Evolutionary conservation across 2,113 vertebrate genomes (phyloP), one percentile per base, ranked within the genome.

Genomic region (Sakesphorus luctuosus): DNA sequence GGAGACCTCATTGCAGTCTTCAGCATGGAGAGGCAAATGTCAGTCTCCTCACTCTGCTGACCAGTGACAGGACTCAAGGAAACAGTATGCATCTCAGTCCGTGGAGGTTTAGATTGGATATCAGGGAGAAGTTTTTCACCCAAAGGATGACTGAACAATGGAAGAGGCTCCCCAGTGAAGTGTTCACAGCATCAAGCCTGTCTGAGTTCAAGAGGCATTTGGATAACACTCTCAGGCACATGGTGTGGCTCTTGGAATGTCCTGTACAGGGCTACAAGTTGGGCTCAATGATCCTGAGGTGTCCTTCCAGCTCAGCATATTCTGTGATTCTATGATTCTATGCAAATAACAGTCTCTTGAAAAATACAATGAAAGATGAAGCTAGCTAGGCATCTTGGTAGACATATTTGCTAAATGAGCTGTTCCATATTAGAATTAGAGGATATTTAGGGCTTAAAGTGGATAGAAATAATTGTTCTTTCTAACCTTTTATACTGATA

Each of bases 71-170:
- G 5, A n/a, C 74, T 46, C 33, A 29, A 38, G 19, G n/a, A 53
- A 87, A 53, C 36, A 28, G 7, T 23, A 38, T 53, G 18, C 46
- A 38, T 38, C 14, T 53, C 26, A 24, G 9, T 19, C 40, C 38
- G 18, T 4, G 11, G 4, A 13, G 3, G 13, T 49, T 65, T 40
- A n/a, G 17, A 24, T 2, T 65, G 35, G 6, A 5, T 43, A 14
- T 35, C 29, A 31, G 4, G 35, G 19, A 40, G 47, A 40, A 11
- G 9, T 12, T 63, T n/a, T 35, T 49, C 13, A 2, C 10, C 35
- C 7, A 9, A 10, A 12, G 4, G 4, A n/a, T 49, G 19, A 1
- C 0, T 35, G 17, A 20, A 28, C 4, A 5, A 46, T 24, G 18
- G 3, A 53, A n/a, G 14, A 69, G 46, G 15, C 10, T n/a, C 10